Evolutionary conservation across 2,797 vertebrate species (phyloP).

Genomic region (Coracias cyanogaster): DNA sequence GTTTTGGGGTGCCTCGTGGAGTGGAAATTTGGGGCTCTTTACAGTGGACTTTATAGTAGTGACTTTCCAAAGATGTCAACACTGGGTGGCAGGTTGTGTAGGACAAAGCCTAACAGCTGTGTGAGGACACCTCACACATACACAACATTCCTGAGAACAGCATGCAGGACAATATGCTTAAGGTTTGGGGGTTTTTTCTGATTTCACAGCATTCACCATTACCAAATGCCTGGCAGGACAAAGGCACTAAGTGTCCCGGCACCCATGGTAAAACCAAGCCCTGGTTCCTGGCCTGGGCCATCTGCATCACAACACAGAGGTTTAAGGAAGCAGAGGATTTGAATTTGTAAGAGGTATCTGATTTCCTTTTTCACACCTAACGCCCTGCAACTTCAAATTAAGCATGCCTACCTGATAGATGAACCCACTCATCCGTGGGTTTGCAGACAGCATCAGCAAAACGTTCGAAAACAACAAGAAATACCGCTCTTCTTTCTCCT

Average conservation of each 20-base stretch:
- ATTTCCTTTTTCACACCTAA: slow-evolving; percentile 9
- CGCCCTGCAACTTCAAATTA: neutral
- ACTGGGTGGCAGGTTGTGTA: neutral
- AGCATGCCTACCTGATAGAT: slow-evolving; percentile 91
- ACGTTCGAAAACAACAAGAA: slow-evolving; percentile 93
- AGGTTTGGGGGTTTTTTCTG: neutral
- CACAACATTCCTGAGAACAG: neutral
- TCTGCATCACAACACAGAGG: neutral
- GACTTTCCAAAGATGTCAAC: neutral
- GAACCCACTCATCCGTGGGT: slow-evolving; percentile 97
- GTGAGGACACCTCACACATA: neutral
- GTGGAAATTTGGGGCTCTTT: neutral
- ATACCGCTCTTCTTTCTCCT: slow-evolving; percentile 97
- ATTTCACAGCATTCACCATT: slow-evolving; percentile 8
- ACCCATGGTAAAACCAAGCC: neutral
- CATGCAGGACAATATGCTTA: neutral
- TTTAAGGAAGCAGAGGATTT: neutral
- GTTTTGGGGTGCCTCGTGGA: neutral
- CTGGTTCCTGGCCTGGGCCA: neutral
- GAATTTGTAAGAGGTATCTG: slow-evolving; percentile 12
- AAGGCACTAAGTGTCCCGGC: neutral
- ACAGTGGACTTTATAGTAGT: neutral
- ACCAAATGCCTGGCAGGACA: neutral
- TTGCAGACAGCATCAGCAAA: slow-evolving; percentile 93
- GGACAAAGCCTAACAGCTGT: neutral